These are phyloP conservation scores for Scelioninae gen. 1 DNA, from an alignment of 2,888 invertebrate species.

Conservation along the genomic window DNA sequence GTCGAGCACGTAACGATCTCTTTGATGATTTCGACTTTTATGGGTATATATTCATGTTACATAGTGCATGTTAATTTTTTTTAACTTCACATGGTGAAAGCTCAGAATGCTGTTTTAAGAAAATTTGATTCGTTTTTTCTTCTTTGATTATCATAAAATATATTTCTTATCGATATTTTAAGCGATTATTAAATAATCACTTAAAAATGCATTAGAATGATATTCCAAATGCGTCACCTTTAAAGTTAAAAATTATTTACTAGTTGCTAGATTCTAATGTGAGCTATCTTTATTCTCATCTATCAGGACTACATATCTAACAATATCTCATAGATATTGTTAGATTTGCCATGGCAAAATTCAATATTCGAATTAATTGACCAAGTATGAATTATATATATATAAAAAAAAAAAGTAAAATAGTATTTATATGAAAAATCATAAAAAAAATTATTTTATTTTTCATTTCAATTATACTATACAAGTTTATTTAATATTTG, in stretches of 20 bases:
- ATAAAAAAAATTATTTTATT: no score
- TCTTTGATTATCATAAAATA: conserved; percentile 14
- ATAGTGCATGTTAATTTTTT: conserved; percentile 9
- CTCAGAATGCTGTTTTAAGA: conserved; percentile 1
- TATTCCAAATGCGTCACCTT: conserved; percentile 1
- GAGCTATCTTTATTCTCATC: conserved; percentile 38
- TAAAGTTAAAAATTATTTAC: background rate
- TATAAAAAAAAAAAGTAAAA: background rate
- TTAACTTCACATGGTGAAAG: conserved; percentile 28
- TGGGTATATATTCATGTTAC: conserved; percentile 14
- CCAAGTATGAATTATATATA: background rate
- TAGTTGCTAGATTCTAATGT: conserved; percentile 15
- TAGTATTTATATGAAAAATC: no score
- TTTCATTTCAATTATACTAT: no score
- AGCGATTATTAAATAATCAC: conserved; percentile 1
- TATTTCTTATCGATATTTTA: no score
- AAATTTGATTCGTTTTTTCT: conserved; percentile 32
- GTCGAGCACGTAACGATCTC: conserved; percentile 33
- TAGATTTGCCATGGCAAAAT: background rate
- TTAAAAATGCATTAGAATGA: conserved; percentile 2
- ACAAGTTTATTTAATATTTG: no score
- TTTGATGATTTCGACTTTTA: conserved; percentile 18
- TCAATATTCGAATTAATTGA: conserved; percentile 30
- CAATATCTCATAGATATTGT: background rate
- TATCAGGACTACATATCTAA: conserved; percentile 20